Percentiles rank a stretch among this genome's conserved stretches.
Evolutionary conservation across 53 echinoderm and acorn worm genomes (phyloP).

Genomic region (Paracentrotus lividus): DNA sequence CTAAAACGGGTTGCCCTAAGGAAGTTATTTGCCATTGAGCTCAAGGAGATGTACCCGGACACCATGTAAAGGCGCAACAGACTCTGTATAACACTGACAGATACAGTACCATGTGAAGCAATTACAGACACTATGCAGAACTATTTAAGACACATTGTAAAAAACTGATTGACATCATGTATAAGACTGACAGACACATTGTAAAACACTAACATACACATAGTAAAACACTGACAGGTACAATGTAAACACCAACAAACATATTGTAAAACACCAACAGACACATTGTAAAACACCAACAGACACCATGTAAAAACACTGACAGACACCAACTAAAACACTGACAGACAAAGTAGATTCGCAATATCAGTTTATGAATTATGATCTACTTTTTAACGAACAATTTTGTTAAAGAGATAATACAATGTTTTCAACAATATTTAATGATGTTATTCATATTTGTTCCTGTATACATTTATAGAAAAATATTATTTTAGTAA

Average conservation of each 20-base stretch:
- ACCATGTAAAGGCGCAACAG: not conserved
- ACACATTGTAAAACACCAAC: not conserved
- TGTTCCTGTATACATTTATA: not conserved
- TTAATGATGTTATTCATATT: not conserved
- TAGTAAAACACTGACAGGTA: not conserved
- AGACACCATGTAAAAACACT: not conserved
- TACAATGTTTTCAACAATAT: not conserved
- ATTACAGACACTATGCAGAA: not conserved
- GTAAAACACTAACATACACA: not conserved
- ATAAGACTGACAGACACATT: too few relatives aligned
- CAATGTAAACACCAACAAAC: not conserved
- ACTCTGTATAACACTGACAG: not conserved
- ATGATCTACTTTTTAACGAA: not conserved
- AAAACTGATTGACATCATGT: not conserved
- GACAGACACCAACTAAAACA: not conserved
- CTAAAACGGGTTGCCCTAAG: slow-evolving; percentile 79
- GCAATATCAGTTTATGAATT: not conserved
- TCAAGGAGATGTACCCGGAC: slow-evolving; percentile 72
- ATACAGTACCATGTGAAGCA: not conserved
- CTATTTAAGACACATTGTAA: not conserved
- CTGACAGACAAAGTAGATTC: not conserved
- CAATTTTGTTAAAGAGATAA: not conserved
- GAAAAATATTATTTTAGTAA: not conserved
- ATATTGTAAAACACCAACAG: not conserved
- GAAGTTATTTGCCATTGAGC: slow-evolving; percentile 76